These are phyloP conservation scores for Lucilia cuprina DNA, from an alignment of 1,140 invertebrate species.

Conservation along the genomic window DNA sequence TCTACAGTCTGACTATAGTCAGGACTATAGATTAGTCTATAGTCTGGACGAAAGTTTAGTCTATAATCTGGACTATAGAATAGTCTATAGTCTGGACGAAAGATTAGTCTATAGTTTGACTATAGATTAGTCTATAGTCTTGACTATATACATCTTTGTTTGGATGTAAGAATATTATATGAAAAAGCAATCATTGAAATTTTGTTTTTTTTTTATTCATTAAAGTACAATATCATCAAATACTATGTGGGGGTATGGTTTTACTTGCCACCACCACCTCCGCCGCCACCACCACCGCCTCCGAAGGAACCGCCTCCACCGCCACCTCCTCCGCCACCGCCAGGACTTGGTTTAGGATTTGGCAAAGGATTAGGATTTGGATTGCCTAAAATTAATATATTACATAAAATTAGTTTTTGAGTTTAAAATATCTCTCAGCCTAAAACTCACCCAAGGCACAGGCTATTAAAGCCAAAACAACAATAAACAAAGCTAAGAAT, in stretches of 20 bases:
- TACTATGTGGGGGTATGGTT: neutral
- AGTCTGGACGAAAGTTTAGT: no score
- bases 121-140: no score
- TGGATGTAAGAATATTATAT: no score
- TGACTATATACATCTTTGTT: no score
- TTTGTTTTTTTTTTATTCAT: neutral
- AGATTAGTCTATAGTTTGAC: no score
- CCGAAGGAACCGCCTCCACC: conserved; percentile 13
- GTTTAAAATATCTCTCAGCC: neutral
- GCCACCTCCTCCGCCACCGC: conserved; percentile 29
- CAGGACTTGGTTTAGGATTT: neutral
- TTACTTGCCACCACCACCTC: conserved; percentile 13
- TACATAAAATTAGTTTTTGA: neutral
- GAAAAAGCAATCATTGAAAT: no score
- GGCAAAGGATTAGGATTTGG: conserved; percentile 15
- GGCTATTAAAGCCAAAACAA: conserved; percentile 19
- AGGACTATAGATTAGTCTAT: no score
- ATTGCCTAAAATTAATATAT: neutral
- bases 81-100: no score
- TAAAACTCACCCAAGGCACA: conserved; percentile 24
- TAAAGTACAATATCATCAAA: neutral
- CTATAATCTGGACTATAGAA: no score
- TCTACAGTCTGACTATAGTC: no score
- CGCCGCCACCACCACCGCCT: conserved; percentile 25
- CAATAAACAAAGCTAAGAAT: conserved; percentile 21